phyloP scores from a whole-genome alignment of 2,113 vertebrate species.

The Platanista minor region DNA sequence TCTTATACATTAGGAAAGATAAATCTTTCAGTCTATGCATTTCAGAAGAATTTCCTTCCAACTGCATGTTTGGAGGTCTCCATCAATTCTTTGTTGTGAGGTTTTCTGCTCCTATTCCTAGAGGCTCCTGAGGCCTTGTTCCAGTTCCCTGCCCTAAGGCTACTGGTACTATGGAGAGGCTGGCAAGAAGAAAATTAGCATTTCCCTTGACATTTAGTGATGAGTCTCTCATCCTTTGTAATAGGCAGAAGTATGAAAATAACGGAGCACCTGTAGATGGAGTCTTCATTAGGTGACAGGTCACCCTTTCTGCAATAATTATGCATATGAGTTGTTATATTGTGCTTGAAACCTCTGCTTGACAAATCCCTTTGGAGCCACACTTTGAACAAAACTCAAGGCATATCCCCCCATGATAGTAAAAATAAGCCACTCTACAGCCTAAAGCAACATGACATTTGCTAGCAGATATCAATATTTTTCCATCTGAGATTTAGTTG shows the following conservation, averaged over 20 bases:
- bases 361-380: background rate
- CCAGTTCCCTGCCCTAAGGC: background rate
- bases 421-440: conserved; percentile 10
- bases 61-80: background rate
- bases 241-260: background rate
- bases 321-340: background rate
- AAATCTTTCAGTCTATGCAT: background rate
- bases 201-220: background rate
- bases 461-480: conserved; percentile 1
- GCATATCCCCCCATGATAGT: background rate
- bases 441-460: conserved; percentile 38
- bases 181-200: background rate
- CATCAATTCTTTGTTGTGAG: background rate
- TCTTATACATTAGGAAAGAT: background rate
- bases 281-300: background rate
- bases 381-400: background rate
- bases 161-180: background rate
- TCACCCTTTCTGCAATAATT: conserved; percentile 10
- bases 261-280: background rate
- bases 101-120: background rate
- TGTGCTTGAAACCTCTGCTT: conserved; percentile 23
- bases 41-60: background rate
- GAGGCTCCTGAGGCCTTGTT: background rate
- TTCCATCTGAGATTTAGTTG: conserved; percentile 28
- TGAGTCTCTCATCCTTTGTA: background rate